These are phyloP conservation scores for Archaeoteleia sp. DNA, from an alignment of 2,888 invertebrate species.

Conservation along the genomic window DNA sequence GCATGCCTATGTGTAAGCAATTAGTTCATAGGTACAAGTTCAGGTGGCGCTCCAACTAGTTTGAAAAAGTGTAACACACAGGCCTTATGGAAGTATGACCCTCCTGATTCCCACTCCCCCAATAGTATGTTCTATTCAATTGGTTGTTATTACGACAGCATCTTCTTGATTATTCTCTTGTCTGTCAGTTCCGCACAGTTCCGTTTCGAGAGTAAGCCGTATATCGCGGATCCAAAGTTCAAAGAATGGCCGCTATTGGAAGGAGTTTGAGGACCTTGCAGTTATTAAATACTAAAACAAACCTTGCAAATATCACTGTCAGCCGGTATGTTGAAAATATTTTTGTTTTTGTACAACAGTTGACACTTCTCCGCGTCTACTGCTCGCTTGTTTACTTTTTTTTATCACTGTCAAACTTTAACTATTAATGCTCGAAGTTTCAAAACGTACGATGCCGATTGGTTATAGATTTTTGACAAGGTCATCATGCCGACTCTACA, in stretches of 20 bases:
- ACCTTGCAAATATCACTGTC: conserved; percentile 57
- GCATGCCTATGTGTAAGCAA: too few species aligned
- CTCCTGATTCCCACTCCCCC: too few species aligned
- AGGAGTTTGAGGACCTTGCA: conserved; percentile 63
- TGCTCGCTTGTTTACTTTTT: conserved; percentile 36
- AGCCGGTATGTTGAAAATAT: conserved; percentile 57
- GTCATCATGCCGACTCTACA: conserved; percentile 67
- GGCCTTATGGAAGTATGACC: too few species aligned
- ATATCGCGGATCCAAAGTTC: too few species aligned
- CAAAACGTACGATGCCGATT: not conserved
- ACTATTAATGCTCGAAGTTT: conserved; percentile 1
- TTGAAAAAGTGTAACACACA: too few species aligned
- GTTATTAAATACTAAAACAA: conserved; percentile 64
- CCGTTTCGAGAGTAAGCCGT: too few species aligned
- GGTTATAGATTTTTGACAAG: conserved; percentile 68
- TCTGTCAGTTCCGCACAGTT: too few species aligned
- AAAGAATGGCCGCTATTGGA: conserved; percentile 71
- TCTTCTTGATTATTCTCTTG: too few species aligned
- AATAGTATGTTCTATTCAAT: too few species aligned
- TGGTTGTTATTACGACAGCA: too few species aligned
- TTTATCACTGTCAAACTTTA: not conserved
- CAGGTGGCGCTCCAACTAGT: too few species aligned
- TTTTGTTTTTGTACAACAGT: not conserved
- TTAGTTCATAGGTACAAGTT: too few species aligned
- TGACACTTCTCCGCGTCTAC: conserved; percentile 1